Evolutionary conservation across 2,797 vertebrate genomes (phyloP), one percentile per base, ranked within the genome.

Genomic region (Pipistrellus pipistrellus): DNA sequence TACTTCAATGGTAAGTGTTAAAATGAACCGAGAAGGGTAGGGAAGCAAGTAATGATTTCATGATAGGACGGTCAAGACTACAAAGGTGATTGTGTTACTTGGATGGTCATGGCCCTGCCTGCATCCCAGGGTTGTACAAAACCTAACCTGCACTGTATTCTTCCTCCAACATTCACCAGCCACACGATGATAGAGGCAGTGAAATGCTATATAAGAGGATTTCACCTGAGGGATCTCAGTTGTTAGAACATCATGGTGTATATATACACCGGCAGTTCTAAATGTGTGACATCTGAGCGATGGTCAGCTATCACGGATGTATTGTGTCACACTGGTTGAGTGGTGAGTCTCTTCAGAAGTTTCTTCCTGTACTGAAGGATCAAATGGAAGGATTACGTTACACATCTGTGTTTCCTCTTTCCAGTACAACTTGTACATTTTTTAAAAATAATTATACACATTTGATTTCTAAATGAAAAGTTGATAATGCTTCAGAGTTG

Each of bases 391-490:
- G 3, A 46, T 51, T 41, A 51, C 30, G 14, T 27, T 6, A 76
- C 3, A 18, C 8, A 10, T 69, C 13, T 46, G n/a, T 75, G 0
- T 85, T 72, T 93, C 9, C 32, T 73, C 14, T 75, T 80, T 38
- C n/a, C 18, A 53, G 5, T 68, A 4, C 6, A 30, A 82, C 10
- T 35, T 78, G 21, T 17, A 41, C 27, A 44, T 77, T n/a, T n/a
- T n/a, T n/a, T n/a, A n/a, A 8, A n/a, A n/a, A 21, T 68, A 51
- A 81, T 72, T 85, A 72, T 18, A 68, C 8, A 69, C 23, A 69
- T 59, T 55, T 87, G 20, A 77, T 81, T 92, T 95, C 18, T 90
- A 64, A 78, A 90, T 11, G 7, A 23, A 84, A 93, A 25, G 4
- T 76, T 59, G 44, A 48, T 68, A 46, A 82, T 68, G 13, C 46